These are phyloP conservation scores for Catharus bicknelli DNA, from an alignment of 2,113 vertebrate species.

Conservation along the genomic window DNA sequence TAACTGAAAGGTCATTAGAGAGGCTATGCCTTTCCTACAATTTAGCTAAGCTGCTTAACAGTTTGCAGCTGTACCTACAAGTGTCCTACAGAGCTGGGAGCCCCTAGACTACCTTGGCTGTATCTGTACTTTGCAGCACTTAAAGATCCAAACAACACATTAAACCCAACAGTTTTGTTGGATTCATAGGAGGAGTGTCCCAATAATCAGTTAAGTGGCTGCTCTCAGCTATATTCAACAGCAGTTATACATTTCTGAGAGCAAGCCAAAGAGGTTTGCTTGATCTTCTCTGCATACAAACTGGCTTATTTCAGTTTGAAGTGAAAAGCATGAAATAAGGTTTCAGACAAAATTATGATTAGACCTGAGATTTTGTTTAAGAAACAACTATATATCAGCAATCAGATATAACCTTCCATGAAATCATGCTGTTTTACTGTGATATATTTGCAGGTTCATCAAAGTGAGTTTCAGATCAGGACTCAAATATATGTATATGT, in stretches of 20 bases:
- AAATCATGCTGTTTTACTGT: not conserved
- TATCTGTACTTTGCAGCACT: not conserved
- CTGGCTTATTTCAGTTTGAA: not conserved
- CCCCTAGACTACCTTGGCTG: not conserved
- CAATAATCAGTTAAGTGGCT: not conserved
- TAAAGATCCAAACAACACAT: not conserved
- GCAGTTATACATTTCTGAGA: not conserved
- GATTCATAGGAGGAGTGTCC: not conserved
- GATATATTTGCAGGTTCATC: not conserved
- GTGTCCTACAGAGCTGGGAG: not conserved
- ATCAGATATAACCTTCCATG: not conserved
- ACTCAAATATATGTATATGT: not conserved
- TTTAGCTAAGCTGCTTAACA: not conserved
- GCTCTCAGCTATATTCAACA: not conserved
- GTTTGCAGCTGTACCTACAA: not conserved
- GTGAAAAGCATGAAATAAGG: not conserved
- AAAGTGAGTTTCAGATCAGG: not conserved
- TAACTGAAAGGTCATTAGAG: not conserved
- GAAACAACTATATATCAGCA: not conserved
- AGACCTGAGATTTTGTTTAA: not conserved
- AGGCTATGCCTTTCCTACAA: not conserved
- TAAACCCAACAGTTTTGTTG: not conserved
- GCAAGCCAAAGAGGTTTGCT: not conserved
- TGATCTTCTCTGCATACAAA: not conserved
- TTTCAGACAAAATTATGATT: not conserved